phyloP scores from a whole-genome alignment of 2,113 vertebrate species.

The Vombatus ursinus region DNA sequence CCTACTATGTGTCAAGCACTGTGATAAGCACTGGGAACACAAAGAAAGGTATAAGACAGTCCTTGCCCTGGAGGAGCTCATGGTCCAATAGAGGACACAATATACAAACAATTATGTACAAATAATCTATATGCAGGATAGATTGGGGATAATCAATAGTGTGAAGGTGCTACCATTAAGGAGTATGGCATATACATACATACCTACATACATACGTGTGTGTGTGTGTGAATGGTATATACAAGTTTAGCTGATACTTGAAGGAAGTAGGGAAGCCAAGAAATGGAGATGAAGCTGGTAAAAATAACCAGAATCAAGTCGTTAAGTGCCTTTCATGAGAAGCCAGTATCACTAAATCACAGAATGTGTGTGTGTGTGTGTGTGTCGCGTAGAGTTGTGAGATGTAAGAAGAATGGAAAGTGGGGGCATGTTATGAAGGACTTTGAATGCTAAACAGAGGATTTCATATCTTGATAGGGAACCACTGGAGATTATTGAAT shows the following conservation, averaged over 20 bases:
- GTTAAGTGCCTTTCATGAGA: background rate
- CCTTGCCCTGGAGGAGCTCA: background rate
- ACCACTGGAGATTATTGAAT: background rate
- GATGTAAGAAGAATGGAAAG: background rate
- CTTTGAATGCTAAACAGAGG: background rate
- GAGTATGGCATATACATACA: background rate
- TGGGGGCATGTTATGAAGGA: too few species aligned
- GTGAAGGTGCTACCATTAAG: background rate
- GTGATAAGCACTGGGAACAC: background rate
- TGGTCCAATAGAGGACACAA: background rate
- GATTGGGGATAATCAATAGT: background rate
- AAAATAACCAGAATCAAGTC: background rate
- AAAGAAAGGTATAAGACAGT: background rate
- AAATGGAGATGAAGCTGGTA: background rate
- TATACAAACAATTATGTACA: background rate
- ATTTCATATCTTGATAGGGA: background rate
- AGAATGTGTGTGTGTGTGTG: background rate
- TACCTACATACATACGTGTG: too few species aligned
- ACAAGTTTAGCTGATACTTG: background rate
- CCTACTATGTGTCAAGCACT: background rate
- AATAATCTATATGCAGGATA: background rate
- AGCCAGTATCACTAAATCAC: background rate
- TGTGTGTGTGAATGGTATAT: too few species aligned
- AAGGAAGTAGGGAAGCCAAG: background rate
- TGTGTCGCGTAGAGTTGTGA: background rate